A percentile compares a stretch with the other conserved stretches of the same genome.
These are phyloP conservation scores for Passer montanus DNA, from an alignment of 2,113 vertebrate genomes.

Conservation along the genomic window DNA sequence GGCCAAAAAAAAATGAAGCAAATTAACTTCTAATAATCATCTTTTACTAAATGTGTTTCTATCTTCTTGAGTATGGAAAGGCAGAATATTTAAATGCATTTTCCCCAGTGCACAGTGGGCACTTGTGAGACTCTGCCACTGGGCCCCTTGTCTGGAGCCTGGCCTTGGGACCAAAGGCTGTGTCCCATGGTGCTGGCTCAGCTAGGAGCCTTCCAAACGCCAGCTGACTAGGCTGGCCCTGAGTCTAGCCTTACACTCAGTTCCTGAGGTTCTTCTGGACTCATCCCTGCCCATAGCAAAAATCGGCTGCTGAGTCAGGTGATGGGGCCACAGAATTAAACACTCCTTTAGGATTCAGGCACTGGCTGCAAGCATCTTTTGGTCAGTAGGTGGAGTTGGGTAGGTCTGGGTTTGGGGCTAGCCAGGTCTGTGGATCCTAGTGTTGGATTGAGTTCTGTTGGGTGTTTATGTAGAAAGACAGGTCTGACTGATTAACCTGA, in stretches of 20 bases:
- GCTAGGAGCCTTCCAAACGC: background rate
- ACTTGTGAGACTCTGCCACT: background rate
- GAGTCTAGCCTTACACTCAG: background rate
- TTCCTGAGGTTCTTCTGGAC: background rate
- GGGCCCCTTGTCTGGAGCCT: background rate
- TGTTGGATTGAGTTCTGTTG: background rate
- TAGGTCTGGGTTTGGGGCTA: background rate
- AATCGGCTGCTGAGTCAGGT: background rate
- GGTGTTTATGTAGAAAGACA: background rate
- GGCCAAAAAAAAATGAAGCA: slow-evolving; percentile 40
- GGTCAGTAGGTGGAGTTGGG: background rate
- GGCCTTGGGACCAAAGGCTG: background rate
- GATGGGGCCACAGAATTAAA: background rate
- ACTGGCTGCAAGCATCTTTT: background rate
- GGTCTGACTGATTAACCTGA: background rate
- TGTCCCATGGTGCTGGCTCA: background rate
- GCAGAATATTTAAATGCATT: background rate
- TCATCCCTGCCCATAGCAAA: background rate
- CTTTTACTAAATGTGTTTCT: background rate
- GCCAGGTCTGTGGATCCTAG: background rate
- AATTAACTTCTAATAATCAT: slow-evolving; percentile 48
- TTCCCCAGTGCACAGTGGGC: background rate
- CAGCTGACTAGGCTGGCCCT: background rate
- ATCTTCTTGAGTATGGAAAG: background rate
- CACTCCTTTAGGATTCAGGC: background rate